These are phyloP conservation scores for Corythornis cristatus DNA, from an alignment of 2,113 vertebrate species.

Conservation along the genomic window DNA sequence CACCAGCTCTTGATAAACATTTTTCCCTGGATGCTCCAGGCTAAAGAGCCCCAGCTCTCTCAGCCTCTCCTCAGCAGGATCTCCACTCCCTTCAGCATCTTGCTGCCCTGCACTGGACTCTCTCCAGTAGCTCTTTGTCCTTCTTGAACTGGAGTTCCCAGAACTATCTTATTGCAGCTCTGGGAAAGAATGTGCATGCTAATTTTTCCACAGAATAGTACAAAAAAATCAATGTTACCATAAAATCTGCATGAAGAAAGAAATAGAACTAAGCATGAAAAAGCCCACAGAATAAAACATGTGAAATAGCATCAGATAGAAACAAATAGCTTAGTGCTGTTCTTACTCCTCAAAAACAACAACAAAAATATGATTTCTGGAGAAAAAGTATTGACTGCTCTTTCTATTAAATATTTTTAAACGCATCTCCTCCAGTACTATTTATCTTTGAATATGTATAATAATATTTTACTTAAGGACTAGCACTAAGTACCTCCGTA, in stretches of 20 bases:
- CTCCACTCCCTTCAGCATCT: no score
- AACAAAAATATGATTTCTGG: not conserved
- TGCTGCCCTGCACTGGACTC: no score
- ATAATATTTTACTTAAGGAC: not conserved
- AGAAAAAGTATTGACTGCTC: not conserved
- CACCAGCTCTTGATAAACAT: not conserved
- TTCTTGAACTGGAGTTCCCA: not conserved
- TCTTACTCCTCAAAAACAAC: not conserved
- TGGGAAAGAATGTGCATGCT: not conserved
- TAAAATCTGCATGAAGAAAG: not conserved
- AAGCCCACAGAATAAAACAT: not conserved
- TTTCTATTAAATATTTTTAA: not conserved
- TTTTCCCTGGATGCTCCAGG: not conserved
- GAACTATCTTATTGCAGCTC: not conserved
- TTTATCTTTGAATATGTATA: not conserved
- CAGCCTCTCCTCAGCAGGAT: no score
- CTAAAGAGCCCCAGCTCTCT: no score
- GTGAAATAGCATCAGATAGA: not conserved
- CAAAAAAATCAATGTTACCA: not conserved
- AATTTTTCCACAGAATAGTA: slow-evolving; percentile 1
- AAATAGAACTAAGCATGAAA: not conserved
- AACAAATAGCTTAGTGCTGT: not conserved
- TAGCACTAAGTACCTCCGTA: not conserved
- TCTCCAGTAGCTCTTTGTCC: no score
- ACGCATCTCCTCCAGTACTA: not conserved